Conservation (phyloP, 1,140 invertebrate species). For the Fopius arisanus region DNA sequence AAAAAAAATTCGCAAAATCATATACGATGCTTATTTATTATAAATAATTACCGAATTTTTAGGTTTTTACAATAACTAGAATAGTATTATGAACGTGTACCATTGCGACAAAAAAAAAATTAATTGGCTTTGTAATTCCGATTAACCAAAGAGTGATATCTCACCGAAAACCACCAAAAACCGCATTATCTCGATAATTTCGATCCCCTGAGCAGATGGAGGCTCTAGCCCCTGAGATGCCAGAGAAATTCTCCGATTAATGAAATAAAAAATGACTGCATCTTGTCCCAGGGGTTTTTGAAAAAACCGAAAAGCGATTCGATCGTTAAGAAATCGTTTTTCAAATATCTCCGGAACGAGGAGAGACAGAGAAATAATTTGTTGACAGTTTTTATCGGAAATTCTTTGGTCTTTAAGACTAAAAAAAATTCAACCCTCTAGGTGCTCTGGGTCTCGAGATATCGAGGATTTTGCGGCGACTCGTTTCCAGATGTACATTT, state of each 20-base stretch:
- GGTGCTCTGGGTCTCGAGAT: background rate
- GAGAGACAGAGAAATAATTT: background rate
- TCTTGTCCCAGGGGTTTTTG: background rate
- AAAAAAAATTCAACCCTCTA: background rate
- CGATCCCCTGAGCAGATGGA: background rate
- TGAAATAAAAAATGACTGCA: background rate
- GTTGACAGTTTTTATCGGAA: background rate
- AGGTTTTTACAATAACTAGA: conserved; percentile 46
- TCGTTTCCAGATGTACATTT: background rate
- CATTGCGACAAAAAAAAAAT: background rate
- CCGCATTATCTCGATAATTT: background rate
- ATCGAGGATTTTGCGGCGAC: background rate
- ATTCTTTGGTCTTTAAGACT: background rate
- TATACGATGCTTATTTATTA: conserved; percentile 58
- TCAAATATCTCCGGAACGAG: background rate
- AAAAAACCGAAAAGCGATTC: too few relatives aligned
- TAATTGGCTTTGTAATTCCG: background rate
- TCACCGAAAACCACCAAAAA: background rate
- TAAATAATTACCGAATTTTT: conserved; percentile 43
- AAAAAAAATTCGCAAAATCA: conserved; percentile 18
- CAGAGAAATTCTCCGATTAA: too few relatives aligned
- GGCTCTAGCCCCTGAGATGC: background rate
- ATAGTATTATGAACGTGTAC: conserved; percentile 37
- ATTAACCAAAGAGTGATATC: background rate
- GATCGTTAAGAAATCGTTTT: too few relatives aligned